These are phyloP conservation scores for Glareola pratincola DNA, from an alignment of 2,113 vertebrate genomes.

Conservation along the genomic window DNA sequence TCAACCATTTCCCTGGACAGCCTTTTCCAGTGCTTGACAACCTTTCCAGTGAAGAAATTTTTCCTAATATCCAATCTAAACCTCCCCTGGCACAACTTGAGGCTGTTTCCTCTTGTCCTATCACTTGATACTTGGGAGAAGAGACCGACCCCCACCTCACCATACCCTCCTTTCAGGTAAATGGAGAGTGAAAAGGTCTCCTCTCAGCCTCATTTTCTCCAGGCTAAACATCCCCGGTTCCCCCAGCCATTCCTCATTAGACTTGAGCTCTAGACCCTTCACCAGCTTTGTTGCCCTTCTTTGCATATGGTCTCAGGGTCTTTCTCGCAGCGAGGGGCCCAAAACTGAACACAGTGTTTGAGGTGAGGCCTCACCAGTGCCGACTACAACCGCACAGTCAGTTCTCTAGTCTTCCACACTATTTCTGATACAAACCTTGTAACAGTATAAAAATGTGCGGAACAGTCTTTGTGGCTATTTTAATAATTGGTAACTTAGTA, in stretches of 20 bases:
- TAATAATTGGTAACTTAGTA: not conserved
- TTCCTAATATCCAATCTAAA: not conserved
- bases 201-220: not conserved
- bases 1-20: not conserved
- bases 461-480: not conserved
- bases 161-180: not conserved
- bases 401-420: not conserved
- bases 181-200: not conserved
- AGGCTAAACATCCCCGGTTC: not conserved
- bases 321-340: not conserved
- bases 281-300: not conserved
- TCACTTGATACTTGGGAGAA: not conserved
- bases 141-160: not conserved
- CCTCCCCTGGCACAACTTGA: not conserved
- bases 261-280: not conserved
- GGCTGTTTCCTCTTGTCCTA: not conserved
- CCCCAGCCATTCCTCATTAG: not conserved
- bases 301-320: not conserved
- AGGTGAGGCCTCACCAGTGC: not conserved
- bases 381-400: too few relatives aligned
- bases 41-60: not conserved
- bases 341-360: not conserved
- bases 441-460: not conserved
- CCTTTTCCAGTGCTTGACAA: not conserved
- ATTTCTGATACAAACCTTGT: not conserved